A percentile compares a stretch with the other conserved stretches of the same genome.
phyloP scores from a whole-genome alignment of 2,797 vertebrate species.

The Sus cebifrons region DNA sequence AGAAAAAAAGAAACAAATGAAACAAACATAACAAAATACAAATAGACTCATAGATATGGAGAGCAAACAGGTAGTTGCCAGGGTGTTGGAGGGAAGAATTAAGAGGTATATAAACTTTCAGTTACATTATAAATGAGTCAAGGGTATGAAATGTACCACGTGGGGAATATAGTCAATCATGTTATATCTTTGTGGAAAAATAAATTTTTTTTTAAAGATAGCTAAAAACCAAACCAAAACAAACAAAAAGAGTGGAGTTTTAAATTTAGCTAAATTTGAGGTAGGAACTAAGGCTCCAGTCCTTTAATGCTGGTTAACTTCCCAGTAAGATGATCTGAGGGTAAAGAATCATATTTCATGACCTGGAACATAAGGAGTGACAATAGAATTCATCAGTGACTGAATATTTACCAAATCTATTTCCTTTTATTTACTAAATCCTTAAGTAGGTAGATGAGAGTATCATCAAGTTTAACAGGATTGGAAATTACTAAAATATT shows the following conservation, averaged over 20 bases:
- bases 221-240: background rate
- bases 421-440: background rate
- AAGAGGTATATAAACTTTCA: background rate
- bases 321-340: background rate
- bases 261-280: background rate
- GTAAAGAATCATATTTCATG: background rate
- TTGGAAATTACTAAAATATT: background rate
- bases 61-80: background rate
- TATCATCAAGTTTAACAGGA: background rate
- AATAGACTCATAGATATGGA: background rate
- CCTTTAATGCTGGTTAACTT: background rate
- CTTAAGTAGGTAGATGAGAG: background rate
- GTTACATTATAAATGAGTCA: background rate
- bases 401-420: background rate
- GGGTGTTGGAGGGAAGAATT: background rate
- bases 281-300: background rate
- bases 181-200: background rate
- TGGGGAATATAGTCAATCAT: background rate
- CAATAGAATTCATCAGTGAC: background rate
- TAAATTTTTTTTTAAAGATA: background rate
- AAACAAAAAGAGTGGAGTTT: background rate
- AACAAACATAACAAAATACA: background rate
- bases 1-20: background rate
- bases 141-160: background rate
- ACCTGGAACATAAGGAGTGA: background rate